Evolutionary conservation across 2,797 vertebrate species (phyloP), one percentile per base, ranked within the genome.

Genomic region (Euthynnus affinis): DNA sequence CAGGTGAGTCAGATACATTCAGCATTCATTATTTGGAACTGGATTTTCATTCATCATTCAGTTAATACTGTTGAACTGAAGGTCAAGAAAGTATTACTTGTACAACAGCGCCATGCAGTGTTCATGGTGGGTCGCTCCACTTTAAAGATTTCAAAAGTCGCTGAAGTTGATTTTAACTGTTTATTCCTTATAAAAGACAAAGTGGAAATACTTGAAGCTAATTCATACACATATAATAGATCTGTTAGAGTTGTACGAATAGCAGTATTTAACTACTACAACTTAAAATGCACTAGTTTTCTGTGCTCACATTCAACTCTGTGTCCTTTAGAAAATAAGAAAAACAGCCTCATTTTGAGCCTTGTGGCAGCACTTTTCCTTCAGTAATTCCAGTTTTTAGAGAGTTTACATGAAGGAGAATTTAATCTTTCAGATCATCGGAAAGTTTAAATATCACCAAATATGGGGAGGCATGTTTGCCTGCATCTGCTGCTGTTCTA

Each of bases 1-100:
- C 93, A 99, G 96, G 98, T 99, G 90, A 52, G 92, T 78, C 64
- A 55, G 6, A 48, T 8, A 3, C 12, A 46, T 56, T 32, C 62
- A 55, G 29, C 17, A 49, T 29, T 59, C n/a, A 52, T 23, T n/a
- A 25, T 56, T 32, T n/a, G 9, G 56, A 53, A 1, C 6, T 23
- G 6, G 4, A 57, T 17, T 58, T 73, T 6, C 10, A 22, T 17
- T 25, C 14, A n/a, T n/a, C n/a, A n/a, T n/a, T n/a, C n/a, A n/a
- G n/a, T n/a, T n/a, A 34, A 9, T 5, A 12, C 5, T 29, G n/a
- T 32, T 2, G 5, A 12, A 48, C 42, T 70, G 4, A 60, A 48
- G n/a, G 9, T 52, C 55, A 56, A 5, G 52, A 34, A 34, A 60
- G 1, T 13, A 70, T 81, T 78, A 23, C 9, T 68, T 87, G 56